Evolutionary conservation across 2,888 invertebrate genomes (phyloP).

Genomic region (Dicranocentrus wangi): DNA sequence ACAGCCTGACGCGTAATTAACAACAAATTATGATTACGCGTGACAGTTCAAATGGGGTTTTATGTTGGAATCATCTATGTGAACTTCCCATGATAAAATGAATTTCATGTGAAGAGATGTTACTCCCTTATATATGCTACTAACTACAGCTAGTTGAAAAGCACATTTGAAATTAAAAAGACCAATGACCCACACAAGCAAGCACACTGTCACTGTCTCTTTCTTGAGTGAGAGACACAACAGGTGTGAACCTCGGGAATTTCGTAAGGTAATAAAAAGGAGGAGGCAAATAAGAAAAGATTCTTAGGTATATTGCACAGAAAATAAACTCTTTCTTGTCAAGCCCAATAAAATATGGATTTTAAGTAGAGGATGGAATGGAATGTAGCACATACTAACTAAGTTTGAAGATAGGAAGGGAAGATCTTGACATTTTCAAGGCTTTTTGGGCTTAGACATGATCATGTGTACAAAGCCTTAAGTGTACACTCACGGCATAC

Average conservation of each 20-base stretch:
- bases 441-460: constrained; percentile 57
- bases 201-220: neutral
- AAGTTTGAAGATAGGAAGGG: neutral
- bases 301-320: neutral
- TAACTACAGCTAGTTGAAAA: neutral
- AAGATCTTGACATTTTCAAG: constrained; percentile 56
- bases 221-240: neutral
- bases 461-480: constrained; percentile 17
- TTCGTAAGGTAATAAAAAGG: neutral
- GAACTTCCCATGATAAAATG: constrained; percentile 41
- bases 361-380: neutral
- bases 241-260: constrained; percentile 4
- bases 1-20: constrained; percentile 18
- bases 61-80: constrained; percentile 3
- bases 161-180: constrained; percentile 34
- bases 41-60: constrained; percentile 6
- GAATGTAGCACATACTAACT: neutral
- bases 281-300: neutral
- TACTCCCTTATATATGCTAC: constrained; percentile 1
- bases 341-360: constrained; percentile 14
- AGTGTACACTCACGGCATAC: neutral
- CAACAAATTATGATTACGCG: constrained; percentile 45
- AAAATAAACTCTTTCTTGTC: neutral
- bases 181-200: constrained; percentile 47
- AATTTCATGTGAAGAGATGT: constrained; percentile 11